phyloP scores from a whole-genome alignment of 2,888 invertebrate genomes.

The Bugula neritina region DNA sequence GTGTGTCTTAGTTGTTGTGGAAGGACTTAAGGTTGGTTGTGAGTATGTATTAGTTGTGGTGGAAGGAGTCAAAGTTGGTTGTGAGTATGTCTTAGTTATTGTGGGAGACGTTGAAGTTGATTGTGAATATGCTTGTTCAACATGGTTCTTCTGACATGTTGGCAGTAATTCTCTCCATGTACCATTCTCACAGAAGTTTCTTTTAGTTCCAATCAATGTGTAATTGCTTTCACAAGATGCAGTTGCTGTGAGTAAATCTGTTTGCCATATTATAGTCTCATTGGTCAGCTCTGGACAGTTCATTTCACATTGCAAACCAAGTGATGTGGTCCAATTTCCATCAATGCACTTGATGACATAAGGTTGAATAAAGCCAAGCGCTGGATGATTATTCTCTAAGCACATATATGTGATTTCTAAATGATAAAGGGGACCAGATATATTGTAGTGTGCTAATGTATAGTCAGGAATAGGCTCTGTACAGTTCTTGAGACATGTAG shows the following conservation, averaged over 20 bases:
- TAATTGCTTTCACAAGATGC: not conserved
- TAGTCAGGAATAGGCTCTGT: not conserved
- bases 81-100: too few species aligned
- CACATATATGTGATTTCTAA: not conserved
- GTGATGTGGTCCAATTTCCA: not conserved
- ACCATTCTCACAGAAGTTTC: not conserved
- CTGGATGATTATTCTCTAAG: not conserved
- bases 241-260: not conserved
- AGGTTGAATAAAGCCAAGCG: not conserved
- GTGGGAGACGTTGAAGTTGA: too few species aligned
- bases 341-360: not conserved
- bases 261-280: not conserved
- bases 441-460: not conserved
- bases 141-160: too few species aligned
- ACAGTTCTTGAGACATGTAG: not conserved
- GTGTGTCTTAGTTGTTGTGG: too few species aligned
- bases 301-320: not conserved
- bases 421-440: not conserved
- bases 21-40: too few species aligned
- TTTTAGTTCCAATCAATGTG: not conserved
- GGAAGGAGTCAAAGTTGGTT: too few species aligned
- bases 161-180: not conserved
- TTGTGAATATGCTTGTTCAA: too few species aligned
- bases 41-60: too few species aligned
- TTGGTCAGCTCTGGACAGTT: not conserved